Evolutionary conservation across 2,113 vertebrate species (phyloP).

Genomic region (Aramus guarauna): DNA sequence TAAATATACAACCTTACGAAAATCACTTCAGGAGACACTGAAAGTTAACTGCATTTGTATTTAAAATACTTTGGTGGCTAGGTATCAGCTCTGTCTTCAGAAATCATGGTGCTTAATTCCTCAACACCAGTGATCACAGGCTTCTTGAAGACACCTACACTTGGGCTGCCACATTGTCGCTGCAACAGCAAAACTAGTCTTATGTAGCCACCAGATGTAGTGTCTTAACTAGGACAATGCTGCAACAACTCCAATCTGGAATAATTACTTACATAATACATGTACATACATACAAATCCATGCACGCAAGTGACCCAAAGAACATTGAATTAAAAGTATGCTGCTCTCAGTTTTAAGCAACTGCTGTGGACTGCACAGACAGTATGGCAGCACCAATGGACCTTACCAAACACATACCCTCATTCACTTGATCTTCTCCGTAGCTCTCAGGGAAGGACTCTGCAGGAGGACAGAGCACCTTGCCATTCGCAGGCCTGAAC

Average conservation of each 20-base stretch:
- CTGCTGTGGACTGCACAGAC: neutral
- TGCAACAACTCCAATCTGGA: neutral
- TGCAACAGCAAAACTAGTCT: neutral
- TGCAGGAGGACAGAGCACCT: neutral
- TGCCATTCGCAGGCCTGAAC: neutral
- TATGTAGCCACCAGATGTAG: neutral
- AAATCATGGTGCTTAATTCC: neutral
- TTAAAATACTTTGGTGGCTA: neutral
- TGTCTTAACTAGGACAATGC: neutral
- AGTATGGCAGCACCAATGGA: neutral
- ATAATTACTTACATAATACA: neutral
- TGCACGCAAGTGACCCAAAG: neutral
- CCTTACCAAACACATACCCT: neutral
- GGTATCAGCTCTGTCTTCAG: neutral
- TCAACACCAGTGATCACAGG: neutral
- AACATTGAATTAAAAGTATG: neutral
- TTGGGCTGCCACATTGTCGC: neutral
- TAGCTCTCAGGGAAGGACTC: neutral
- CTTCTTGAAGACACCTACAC: too few species aligned
- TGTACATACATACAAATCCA: neutral
- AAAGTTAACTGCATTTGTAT: neutral
- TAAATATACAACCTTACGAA: neutral
- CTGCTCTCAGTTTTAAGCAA: neutral
- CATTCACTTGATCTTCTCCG: fast-evolving
- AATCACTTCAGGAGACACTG: neutral